Percentiles rank a stretch among this genome's conserved stretches.
Evolutionary conservation across 2,797 vertebrate genomes (phyloP).

Genomic region (Triplophysa yarkandensis): DNA sequence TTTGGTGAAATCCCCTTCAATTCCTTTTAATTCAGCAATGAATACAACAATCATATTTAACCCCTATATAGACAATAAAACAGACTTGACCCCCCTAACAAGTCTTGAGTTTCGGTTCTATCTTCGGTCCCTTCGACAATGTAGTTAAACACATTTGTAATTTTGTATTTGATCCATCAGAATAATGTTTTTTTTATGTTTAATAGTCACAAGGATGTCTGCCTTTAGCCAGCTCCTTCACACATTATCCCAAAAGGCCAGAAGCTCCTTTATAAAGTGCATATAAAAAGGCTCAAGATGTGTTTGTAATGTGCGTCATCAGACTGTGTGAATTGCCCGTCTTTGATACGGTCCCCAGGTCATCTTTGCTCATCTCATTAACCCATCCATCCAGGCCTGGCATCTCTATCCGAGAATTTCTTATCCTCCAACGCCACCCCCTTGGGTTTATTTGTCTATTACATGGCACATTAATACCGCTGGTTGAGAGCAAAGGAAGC

Average conservation of each 20-base stretch:
- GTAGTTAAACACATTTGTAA: not conserved
- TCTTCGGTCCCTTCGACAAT: not conserved
- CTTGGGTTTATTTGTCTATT: constrained; percentile 39
- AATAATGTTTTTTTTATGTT: not conserved
- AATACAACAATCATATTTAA: too few relatives aligned
- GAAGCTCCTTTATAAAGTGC: not conserved
- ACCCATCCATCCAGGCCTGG: constrained; percentile 2
- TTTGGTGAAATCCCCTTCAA: too few relatives aligned
- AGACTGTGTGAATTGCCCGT: constrained; percentile 10
- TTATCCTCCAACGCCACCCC: constrained; percentile 2
- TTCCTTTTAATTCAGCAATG: too few relatives aligned
- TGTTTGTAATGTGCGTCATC: constrained; percentile 3
- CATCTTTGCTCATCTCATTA: not conserved
- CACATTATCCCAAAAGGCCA: not conserved
- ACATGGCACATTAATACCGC: constrained; percentile 34
- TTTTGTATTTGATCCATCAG: not conserved
- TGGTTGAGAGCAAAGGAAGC: constrained; percentile 22
- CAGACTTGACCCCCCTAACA: too few relatives aligned
- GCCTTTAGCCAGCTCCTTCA: not conserved
- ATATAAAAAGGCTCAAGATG: constrained; percentile 3
- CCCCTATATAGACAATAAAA: too few relatives aligned
- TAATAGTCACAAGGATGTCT: not conserved
- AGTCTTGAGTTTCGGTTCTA: too few relatives aligned
- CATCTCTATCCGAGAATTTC: constrained; percentile 4
- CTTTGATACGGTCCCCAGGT: not conserved